Base-by-base conservation (phyloP, 2,888 invertebrate genomes). In the Exocentrus adspersus region DNA sequence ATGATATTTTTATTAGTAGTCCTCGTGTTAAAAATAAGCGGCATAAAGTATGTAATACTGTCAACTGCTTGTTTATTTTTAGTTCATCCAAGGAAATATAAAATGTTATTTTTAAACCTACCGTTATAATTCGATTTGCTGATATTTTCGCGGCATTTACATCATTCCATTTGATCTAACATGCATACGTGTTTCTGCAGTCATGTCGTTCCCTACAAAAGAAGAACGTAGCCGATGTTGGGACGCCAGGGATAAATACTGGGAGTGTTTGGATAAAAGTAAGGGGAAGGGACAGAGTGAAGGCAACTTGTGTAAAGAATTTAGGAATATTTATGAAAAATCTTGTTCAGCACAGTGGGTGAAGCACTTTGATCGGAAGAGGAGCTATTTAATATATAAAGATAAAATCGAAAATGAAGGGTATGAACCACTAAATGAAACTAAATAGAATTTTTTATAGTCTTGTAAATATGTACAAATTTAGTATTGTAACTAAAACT, bases 331-430 rank as follows among this genome's bases (percentile, higher is more conserved):
- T 53, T 94, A 91, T 80, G 93, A 93, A 84, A 86, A 87, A 65
- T 88, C 88, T 19, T 95, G 95, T 79, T 92, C 94, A 1, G 81
- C 87, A 1, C 92, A 92, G 81, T 95, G 96, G 97, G 94, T 97
- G 45, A 92, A 93, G 80, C 96, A 97, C 73, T 97, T 97, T 82
- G 95, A 96, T 84, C 89, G 94, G 75, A 95, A 94, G 83, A 85
- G 94, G 77, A 92, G 92, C 74, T 97, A 93, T 83, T 86, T 94
- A 77, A 88, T 92, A 78, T 97, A 93, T 83, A 95, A 95, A 85
- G 90, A 92, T 75, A 91, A 90, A 86, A 90, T 97, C 82, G 91
- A 93, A 78, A 88, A 90, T 78, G 90, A 92, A 76, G 95, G 95
- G 83, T 93, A 89, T 84, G 94, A 95, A 81, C 94, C 94, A 45